phyloP scores from a whole-genome alignment of 2,888 invertebrate species.

The Xestia ashworthii region DNA sequence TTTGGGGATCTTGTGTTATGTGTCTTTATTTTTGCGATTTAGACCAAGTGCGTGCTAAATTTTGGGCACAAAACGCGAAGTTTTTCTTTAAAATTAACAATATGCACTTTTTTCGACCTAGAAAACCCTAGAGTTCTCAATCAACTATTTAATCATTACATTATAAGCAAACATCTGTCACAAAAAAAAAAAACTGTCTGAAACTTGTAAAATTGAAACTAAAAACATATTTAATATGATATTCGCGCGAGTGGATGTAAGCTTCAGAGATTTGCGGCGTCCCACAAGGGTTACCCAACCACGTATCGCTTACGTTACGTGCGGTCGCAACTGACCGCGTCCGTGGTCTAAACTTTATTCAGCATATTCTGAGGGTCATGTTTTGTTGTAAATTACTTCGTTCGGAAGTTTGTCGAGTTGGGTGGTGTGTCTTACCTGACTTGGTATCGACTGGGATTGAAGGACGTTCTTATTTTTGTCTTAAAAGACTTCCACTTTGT shows the following conservation, averaged over 20 bases:
- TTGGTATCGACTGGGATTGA: slow-evolving; percentile 1
- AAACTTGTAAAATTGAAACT: slow-evolving; percentile 7
- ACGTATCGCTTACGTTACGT: slow-evolving; percentile 47
- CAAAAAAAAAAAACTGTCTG: not conserved
- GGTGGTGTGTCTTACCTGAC: slow-evolving; percentile 10
- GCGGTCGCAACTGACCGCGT: slow-evolving; percentile 44
- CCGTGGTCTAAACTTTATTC: slow-evolving; percentile 50
- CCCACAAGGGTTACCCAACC: slow-evolving; percentile 41
- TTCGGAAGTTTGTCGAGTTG: slow-evolving; percentile 17
- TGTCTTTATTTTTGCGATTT: not conserved
- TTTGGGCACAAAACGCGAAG: not conserved
- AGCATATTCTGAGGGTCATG: slow-evolving; percentile 28
- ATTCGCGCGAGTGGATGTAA: slow-evolving; percentile 29
- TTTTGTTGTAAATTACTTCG: slow-evolving; percentile 33
- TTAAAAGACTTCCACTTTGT: not conserved
- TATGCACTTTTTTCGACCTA: not conserved
- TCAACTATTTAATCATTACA: not conserved
- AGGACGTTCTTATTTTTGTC: not conserved
- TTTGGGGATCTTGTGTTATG: not conserved
- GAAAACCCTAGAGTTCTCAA: not conserved
- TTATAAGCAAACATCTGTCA: not conserved
- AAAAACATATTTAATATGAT: slow-evolving; percentile 41
- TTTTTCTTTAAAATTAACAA: not conserved
- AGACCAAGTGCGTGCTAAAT: not conserved
- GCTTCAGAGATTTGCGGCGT: slow-evolving; percentile 54